These are phyloP conservation scores for Lysiphlebus fabarum DNA, from an alignment of 1,140 invertebrate genomes.

Conservation along the genomic window DNA sequence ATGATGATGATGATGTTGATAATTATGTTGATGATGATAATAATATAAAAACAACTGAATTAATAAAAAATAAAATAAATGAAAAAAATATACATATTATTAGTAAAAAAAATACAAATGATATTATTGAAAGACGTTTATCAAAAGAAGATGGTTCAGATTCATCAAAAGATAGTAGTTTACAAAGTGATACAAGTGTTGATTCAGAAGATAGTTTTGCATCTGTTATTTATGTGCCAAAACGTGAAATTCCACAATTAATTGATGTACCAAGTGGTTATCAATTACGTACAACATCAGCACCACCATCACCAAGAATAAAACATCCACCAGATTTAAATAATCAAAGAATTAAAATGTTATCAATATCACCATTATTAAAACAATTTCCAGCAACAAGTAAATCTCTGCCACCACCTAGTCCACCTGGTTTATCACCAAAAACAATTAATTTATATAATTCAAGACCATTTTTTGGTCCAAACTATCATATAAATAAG, in stretches of 20 bases:
- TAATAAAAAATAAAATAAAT: slow-evolving; percentile 30
- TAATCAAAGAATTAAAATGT: slow-evolving; percentile 43
- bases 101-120: slow-evolving; percentile 39
- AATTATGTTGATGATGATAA: too few species aligned
- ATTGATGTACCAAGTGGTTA: slow-evolving; percentile 33
- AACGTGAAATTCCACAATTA: slow-evolving; percentile 44
- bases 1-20: slow-evolving; percentile 24
- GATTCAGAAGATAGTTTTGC: slow-evolving; percentile 90
- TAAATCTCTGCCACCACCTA: slow-evolving; percentile 45
- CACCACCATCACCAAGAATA: slow-evolving; percentile 68
- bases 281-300: slow-evolving; percentile 54
- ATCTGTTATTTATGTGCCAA: slow-evolving; percentile 85
- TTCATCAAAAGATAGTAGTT: slow-evolving; percentile 85
- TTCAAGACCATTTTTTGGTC: slow-evolving; percentile 17
- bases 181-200: slow-evolving; percentile 89
- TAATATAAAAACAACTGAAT: slow-evolving; percentile 26
- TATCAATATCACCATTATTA: slow-evolving; percentile 46
- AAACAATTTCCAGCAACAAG: slow-evolving; percentile 48
- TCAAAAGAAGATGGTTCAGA: slow-evolving; percentile 84
- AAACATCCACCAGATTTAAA: slow-evolving; percentile 43
- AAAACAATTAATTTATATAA: slow-evolving; percentile 30
- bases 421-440: slow-evolving; percentile 44
- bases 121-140: slow-evolving; percentile 58
- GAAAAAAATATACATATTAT: slow-evolving; percentile 36
- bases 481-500: slow-evolving; percentile 13